A percentile compares a stretch with the other conserved stretches of the same genome.
These are phyloP conservation scores for Drosophila busckii DNA, from an alignment of 1,140 invertebrate genomes.

Conservation along the genomic window DNA sequence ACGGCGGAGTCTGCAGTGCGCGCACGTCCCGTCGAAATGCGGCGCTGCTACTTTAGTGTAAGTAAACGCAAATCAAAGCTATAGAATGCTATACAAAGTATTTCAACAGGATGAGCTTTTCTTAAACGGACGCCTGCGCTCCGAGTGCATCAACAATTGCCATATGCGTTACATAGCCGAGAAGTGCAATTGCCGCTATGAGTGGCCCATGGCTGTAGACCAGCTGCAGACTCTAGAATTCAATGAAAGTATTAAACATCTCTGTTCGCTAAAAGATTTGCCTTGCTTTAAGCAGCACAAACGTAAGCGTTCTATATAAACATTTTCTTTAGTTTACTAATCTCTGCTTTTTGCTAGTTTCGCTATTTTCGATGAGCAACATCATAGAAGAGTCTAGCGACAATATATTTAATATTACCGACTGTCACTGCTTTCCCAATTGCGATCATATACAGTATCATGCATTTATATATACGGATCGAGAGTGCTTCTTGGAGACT, in stretches of 20 bases:
- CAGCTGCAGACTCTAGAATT: background rate
- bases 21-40: constrained; percentile 50
- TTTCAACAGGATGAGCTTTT: constrained; percentile 17
- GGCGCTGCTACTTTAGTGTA: constrained; percentile 45
- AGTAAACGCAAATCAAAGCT: background rate
- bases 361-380: constrained; percentile 58
- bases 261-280: constrained; percentile 30
- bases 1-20: constrained; percentile 41
- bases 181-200: constrained; percentile 37
- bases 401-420: constrained; percentile 35
- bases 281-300: constrained; percentile 31
- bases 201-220: background rate
- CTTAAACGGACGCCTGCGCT: constrained; percentile 6
- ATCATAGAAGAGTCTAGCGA: constrained; percentile 57
- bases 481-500: background rate
- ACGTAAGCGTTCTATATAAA: constrained; percentile 6
- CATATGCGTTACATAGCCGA: constrained; percentile 33
- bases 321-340: background rate
- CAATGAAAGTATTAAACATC: background rate
- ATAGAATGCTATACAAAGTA: background rate
- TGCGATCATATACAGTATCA: constrained; percentile 61
- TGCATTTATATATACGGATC: constrained; percentile 48
- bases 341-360: constrained; percentile 12
- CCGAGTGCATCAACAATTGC: constrained; percentile 44
- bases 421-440: constrained; percentile 56